phyloP scores from a whole-genome alignment of 92 coral and sea anemone genomes.

The Blastomussa wellsi region DNA sequence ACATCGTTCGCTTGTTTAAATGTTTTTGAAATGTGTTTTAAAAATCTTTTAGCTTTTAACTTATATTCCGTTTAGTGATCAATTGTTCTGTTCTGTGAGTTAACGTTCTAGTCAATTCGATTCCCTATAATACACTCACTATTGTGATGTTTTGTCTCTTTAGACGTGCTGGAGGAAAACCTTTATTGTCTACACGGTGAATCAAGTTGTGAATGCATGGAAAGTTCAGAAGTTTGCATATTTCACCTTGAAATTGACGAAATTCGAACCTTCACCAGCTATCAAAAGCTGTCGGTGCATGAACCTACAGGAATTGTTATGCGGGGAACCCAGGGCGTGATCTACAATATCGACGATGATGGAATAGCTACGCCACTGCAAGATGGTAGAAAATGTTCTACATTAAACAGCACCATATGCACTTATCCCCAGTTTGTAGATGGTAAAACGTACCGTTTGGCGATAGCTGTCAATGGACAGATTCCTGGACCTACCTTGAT shows the following conservation, averaged over 20 bases:
- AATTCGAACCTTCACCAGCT: constrained; percentile 9
- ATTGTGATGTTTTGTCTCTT: not conserved
- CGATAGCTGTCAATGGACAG: constrained; percentile 72
- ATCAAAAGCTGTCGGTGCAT: not conserved
- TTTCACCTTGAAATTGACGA: constrained; percentile 12
- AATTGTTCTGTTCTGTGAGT: not conserved
- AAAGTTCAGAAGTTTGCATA: not conserved
- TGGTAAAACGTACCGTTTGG: constrained; percentile 52
- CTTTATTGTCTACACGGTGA: not conserved
- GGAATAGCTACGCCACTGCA: constrained; percentile 17
- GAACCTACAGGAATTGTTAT: not conserved
- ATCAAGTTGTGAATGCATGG: constrained; percentile 21
- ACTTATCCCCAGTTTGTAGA: constrained; percentile 49
- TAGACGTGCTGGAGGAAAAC: not conserved
- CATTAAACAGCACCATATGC: constrained; percentile 22
- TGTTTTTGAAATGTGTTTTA: too few species aligned
- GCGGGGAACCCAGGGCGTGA: constrained; percentile 25
- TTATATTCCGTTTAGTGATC: too few species aligned
- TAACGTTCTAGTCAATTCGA: not conserved
- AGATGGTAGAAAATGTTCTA: not conserved
- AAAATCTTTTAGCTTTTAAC: too few species aligned
- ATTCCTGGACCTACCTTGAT: constrained; percentile 83
- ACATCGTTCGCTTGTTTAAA: not conserved
- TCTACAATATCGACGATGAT: constrained; percentile 5
- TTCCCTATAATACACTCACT: not conserved